Evolutionary conservation across 2,113 vertebrate species (phyloP), one percentile per base, ranked within the genome.

Genomic region (Alexandromys fortis): DNA sequence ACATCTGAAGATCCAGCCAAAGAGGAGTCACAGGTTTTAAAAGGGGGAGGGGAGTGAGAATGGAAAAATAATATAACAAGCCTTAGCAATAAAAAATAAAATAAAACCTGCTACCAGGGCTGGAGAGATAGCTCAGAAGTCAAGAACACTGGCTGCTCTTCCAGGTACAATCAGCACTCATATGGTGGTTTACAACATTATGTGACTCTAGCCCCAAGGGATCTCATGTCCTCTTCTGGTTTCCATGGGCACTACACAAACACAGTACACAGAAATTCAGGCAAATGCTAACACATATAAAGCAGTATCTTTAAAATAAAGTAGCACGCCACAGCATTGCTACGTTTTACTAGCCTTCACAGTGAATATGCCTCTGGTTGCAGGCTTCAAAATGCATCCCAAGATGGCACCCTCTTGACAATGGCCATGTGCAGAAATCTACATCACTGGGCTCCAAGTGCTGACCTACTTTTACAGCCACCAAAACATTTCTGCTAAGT

Each of bases 301-400:
- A 65, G 30, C 10, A 22, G 42, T 42, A 83, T 30, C 58, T 63
- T 82, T 38, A 61, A 82, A 83, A 83, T 61, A 26, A 63, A 83
- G 58, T 21, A 58, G 19, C 58, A 47, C 67, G 24, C 77, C 61
- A 82, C 55, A 61, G 81, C 35, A 67, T 24, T 65, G 42, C 38
- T 92, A 49, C n/a, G 12, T 93, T 96, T 94, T 70, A 83, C 42
- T 89, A 83, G 89, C 45, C 81, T 68, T 95, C 63, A 90, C 5
- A 75, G 30, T 72, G 82, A 77, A 91, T 86, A 77, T 89, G 38
- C 38, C 2, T 87, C 79, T 88, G 42, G 47, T 75, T 87, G 4
- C 73, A 90, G 63, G 28, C 5, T 38, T 86, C 72, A 78, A 93
- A 58, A 45, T 6, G 17, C 24, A 21, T 22, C 90, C 77, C 58